A percentile compares a stretch with the other conserved stretches of the same genome.
phyloP scores from a whole-genome alignment of 1,140 invertebrate genomes.

The Cyclina sinensis region DNA sequence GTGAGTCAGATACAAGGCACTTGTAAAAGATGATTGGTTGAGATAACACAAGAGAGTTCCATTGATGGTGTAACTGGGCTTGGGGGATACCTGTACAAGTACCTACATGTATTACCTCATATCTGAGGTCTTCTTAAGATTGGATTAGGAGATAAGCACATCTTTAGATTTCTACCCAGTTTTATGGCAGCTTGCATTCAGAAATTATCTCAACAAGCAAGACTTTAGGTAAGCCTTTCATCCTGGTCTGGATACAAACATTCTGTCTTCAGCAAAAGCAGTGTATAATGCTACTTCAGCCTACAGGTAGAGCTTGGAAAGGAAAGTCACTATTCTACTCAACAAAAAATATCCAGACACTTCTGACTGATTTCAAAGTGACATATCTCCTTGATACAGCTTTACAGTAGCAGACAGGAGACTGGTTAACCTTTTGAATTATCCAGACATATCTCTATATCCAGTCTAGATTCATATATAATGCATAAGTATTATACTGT shows the following conservation, averaged over 20 bases:
- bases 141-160: neutral
- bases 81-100: neutral
- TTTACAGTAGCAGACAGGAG: too few species aligned
- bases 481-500: neutral
- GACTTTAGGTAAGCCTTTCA: too few species aligned
- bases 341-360: too few species aligned
- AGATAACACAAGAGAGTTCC: neutral
- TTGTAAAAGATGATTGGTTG: constrained; percentile 2
- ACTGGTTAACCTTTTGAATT: too few species aligned
- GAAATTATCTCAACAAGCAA: too few species aligned
- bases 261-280: too few species aligned
- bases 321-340: too few species aligned
- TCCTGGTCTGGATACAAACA: too few species aligned
- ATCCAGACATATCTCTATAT: neutral
- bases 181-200: neutral
- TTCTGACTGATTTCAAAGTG: too few species aligned
- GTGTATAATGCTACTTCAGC: too few species aligned
- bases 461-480: neutral
- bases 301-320: too few species aligned
- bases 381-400: too few species aligned
- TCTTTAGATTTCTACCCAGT: neutral
- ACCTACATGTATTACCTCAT: neutral
- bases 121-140: neutral
- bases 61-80: constrained; percentile 10
- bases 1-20: constrained; percentile 5